Conservation (phyloP, 2,888 invertebrate genomes). For the Chironomus riparius region DNA sequence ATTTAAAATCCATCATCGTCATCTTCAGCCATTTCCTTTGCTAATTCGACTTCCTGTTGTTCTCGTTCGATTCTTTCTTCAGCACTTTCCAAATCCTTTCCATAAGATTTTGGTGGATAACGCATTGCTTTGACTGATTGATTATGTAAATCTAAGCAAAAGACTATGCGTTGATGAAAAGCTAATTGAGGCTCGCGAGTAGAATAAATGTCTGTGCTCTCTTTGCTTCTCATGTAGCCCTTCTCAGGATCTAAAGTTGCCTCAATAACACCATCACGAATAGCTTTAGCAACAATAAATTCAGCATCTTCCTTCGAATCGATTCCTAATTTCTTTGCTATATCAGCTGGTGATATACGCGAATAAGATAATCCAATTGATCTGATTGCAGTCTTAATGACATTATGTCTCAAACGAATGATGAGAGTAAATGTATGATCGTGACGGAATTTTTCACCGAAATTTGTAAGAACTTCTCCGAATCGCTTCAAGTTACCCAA, state of each 20-base stretch:
- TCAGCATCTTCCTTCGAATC: slow-evolving; percentile 98
- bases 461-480: slow-evolving; percentile 84
- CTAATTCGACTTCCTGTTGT: slow-evolving; percentile 95
- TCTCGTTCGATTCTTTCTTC: slow-evolving; percentile 93
- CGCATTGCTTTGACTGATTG: slow-evolving; percentile 99
- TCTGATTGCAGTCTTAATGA: slow-evolving; percentile 95
- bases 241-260: slow-evolving; percentile 92
- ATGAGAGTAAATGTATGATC: slow-evolving; percentile 96
- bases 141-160: slow-evolving; percentile 95
- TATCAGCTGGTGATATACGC: slow-evolving; percentile 88
- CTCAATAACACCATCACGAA: slow-evolving; percentile 97
- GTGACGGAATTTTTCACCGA: slow-evolving; percentile 80
- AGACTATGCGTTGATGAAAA: slow-evolving; percentile 93
- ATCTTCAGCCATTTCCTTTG: slow-evolving; percentile 99
- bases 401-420: slow-evolving; percentile 91
- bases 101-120: slow-evolving; percentile 97
- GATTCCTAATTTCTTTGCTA: slow-evolving; percentile 85
- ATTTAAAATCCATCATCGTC: slow-evolving; percentile 80
- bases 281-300: slow-evolving; percentile 96
- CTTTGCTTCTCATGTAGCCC: slow-evolving; percentile 95
- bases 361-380: slow-evolving; percentile 96
- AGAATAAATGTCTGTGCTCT: slow-evolving; percentile 93
- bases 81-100: slow-evolving; percentile 94
- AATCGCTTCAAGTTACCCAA: slow-evolving; percentile 91
- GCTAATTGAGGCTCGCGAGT: slow-evolving; percentile 93